A percentile compares a stretch with the other conserved stretches of the same genome.
phyloP scores from a whole-genome alignment of 2,888 invertebrate species.

The Byasa hedistus region DNA sequence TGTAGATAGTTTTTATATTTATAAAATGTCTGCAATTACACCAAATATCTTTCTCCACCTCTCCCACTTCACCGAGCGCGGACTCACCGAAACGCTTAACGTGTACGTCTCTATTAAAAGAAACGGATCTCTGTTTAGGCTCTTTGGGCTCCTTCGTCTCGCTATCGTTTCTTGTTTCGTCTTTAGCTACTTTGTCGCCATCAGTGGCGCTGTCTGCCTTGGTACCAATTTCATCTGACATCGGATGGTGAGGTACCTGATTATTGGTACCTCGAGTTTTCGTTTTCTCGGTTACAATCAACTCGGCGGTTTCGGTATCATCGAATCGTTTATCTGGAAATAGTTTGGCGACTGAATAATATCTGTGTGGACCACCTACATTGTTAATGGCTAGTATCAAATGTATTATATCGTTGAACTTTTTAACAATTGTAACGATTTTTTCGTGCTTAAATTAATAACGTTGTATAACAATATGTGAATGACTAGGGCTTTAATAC shows the following conservation, averaged over 20 bases:
- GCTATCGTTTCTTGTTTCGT: slow-evolving; percentile 45
- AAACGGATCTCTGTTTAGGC: slow-evolving; percentile 84
- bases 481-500: slow-evolving; percentile 3
- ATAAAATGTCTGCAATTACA: slow-evolving; percentile 8
- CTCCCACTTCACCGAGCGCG: slow-evolving; percentile 22
- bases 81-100: slow-evolving; percentile 93
- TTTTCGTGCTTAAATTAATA: not conserved
- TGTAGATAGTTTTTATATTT: not conserved
- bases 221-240: slow-evolving; percentile 70
- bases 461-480: slow-evolving; percentile 8
- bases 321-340: slow-evolving; percentile 71
- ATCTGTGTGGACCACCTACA: not conserved
- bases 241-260: slow-evolving; percentile 67
- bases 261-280: slow-evolving; percentile 55
- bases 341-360: slow-evolving; percentile 22
- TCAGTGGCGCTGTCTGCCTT: slow-evolving; percentile 65
- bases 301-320: slow-evolving; percentile 57
- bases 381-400: not conserved
- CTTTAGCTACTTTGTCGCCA: slow-evolving; percentile 63
- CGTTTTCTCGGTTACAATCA: slow-evolving; percentile 38
- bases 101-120: slow-evolving; percentile 94
- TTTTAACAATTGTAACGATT: not conserved
- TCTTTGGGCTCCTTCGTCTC: slow-evolving; percentile 73
- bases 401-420: too few relatives aligned
- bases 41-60: not conserved